These are phyloP conservation scores for Phocoena sinus DNA, from an alignment of 2,113 vertebrate genomes.

Conservation along the genomic window DNA sequence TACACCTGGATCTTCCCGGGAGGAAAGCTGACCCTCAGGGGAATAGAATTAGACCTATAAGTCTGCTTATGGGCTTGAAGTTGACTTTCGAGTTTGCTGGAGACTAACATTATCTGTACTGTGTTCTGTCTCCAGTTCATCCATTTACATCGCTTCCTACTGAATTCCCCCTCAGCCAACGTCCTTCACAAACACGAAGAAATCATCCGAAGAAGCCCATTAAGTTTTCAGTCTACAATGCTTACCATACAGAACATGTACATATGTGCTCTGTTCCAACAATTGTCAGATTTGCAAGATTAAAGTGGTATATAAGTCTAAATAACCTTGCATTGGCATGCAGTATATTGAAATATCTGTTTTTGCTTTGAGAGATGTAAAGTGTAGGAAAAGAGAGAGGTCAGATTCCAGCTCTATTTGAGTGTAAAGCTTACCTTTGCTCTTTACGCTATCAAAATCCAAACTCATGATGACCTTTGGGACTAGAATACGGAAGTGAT, in stretches of 20 bases:
- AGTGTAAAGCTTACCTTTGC: neutral
- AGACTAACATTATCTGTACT: neutral
- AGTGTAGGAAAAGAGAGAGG: neutral
- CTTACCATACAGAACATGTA: neutral
- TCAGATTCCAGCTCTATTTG: neutral
- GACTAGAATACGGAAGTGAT: neutral
- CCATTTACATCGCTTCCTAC: neutral
- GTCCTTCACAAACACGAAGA: neutral
- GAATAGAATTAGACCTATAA: neutral
- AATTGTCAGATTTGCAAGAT: neutral
- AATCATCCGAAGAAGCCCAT: neutral
- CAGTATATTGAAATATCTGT: neutral
- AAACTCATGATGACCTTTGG: neutral
- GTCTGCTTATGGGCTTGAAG: neutral
- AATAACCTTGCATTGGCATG: neutral
- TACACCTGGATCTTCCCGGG: neutral
- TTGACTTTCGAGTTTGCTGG: neutral
- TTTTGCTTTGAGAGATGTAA: constrained; percentile 1
- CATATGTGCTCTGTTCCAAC: neutral
- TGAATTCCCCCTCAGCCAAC: neutral
- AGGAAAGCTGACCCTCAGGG: neutral
- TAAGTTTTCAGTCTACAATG: neutral
- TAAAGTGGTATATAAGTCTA: neutral
- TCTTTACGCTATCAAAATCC: neutral
- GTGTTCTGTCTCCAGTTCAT: neutral